Conservation (phyloP, 2,797 vertebrate genomes). For the Limnodromus scolopaceus region DNA sequence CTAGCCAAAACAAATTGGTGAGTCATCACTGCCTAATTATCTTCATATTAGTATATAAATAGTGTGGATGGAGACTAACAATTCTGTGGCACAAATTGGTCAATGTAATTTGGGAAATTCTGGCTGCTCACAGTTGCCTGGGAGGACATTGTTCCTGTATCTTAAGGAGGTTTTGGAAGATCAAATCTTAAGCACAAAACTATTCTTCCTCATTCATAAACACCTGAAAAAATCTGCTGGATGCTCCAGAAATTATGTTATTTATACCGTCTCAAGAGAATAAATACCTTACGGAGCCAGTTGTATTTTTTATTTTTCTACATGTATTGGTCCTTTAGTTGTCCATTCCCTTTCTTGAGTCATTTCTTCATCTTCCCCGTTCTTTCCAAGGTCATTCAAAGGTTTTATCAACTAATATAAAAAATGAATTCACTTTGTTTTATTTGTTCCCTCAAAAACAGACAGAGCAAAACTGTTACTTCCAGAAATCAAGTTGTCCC, state of each 20-base stretch:
- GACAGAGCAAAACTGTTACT: neutral
- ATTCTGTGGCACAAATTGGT: neutral
- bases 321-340: neutral
- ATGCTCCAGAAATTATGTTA: neutral
- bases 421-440: neutral
- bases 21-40: neutral
- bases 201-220: neutral
- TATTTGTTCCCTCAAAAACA: constrained; percentile 15
- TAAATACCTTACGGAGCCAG: neutral
- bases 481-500: constrained; percentile 8
- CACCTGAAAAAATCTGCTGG: neutral
- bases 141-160: neutral
- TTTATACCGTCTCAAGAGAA: neutral
- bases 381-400: constrained; percentile 8
- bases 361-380: neutral
- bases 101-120: neutral
- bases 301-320: neutral
- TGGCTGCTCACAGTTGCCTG: neutral
- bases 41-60: neutral
- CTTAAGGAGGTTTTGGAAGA: neutral
- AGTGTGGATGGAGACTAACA: neutral
- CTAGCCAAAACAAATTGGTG: neutral
- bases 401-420: neutral
- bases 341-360: neutral
- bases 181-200: neutral